Evolutionary conservation across 2,113 vertebrate species (phyloP), one percentile per base, ranked within the genome.

Genomic region (Cygnus buccinator): DNA sequence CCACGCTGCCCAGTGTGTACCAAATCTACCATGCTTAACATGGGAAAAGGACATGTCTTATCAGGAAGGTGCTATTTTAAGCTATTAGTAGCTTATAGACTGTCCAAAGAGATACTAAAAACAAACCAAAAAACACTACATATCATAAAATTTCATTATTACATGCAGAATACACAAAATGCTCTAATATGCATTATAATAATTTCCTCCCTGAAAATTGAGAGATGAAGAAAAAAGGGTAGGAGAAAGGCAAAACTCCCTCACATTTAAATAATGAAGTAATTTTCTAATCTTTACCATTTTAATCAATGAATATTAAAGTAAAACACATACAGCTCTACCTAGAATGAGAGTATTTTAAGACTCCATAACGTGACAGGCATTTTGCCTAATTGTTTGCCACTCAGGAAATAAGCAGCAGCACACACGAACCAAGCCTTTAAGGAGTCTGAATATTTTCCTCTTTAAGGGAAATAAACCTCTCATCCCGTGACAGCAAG

Each of bases 401-500:
- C 8, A 11, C 19, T 75, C n/a, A 63, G 29, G 13, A 63, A 90
- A 86, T 16, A 75, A 1, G 79, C 83, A 80, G 26, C 35, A 90
- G 44, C 21, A 77, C 54, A 78, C 55, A 61, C 84, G 68, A 84
- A 83, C 29, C 5, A 68, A 86, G 88, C n/a, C 19, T 84, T 86
- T 43, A 78, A 76, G 48, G 5, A 91, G 23, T 1, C 25, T 72
- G 43, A 62, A 37, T 65, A 85, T 67, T 94, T 93, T 89, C 63
- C 44, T 25, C 5, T 79, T 63, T 48, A 43, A 81, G 58, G 37
- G 35, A 81, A 91, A 93, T 7, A 84, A 87, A 37, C 14, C 11
- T 93, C 82, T 87, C 78, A 70, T 83, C 39, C 62, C 43, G 25
- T 71, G 73, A 84, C 82, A 84, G 79, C 74, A 76, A 94, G 75